Conservation (phyloP, 2,797 vertebrate species). For the Crocodylus rhombifer region DNA sequence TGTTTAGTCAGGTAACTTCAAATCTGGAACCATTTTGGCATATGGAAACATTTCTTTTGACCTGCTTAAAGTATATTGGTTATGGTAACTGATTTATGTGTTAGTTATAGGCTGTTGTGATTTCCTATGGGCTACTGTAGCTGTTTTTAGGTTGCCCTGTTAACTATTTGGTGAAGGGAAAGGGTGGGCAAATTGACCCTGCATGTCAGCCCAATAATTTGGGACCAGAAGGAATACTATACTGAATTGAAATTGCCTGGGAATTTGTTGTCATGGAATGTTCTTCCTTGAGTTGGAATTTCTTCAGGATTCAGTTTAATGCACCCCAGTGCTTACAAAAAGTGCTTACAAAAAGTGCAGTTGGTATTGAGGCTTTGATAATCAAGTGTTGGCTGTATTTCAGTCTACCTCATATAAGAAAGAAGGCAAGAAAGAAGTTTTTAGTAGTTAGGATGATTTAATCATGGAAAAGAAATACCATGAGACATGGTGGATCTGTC, state of each 20-base stretch:
- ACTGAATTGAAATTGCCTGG: slow-evolving; percentile 59
- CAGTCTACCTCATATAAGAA: slow-evolving; percentile 55
- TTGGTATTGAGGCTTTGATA: slow-evolving; percentile 6
- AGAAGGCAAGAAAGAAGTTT: slow-evolving; percentile 8
- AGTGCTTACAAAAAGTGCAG: neutral
- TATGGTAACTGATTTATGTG: slow-evolving; percentile 78
- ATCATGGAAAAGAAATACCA: slow-evolving; percentile 59
- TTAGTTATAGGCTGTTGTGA: slow-evolving; percentile 66
- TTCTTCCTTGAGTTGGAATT: slow-evolving; percentile 38
- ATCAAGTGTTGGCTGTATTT: slow-evolving; percentile 60
- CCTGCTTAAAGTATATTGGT: slow-evolving; percentile 77
- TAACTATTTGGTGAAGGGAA: slow-evolving; percentile 60
- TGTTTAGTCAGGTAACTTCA: slow-evolving; percentile 66
- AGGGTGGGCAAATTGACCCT: slow-evolving; percentile 60
- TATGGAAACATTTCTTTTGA: slow-evolving; percentile 79
- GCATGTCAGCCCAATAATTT: slow-evolving; percentile 36
- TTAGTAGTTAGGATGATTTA: slow-evolving; percentile 50
- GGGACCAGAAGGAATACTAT: neutral
- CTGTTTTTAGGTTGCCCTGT: slow-evolving; percentile 67
- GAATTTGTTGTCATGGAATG: slow-evolving; percentile 33
- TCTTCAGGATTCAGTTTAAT: slow-evolving; percentile 42
- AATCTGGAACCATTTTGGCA: slow-evolving; percentile 79
- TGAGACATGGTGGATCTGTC: slow-evolving; percentile 52
- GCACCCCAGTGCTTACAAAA: neutral
- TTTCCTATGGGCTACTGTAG: slow-evolving; percentile 77